These are phyloP conservation scores for Alligator sinensis DNA, from an alignment of 2,113 vertebrate species.

Conservation along the genomic window DNA sequence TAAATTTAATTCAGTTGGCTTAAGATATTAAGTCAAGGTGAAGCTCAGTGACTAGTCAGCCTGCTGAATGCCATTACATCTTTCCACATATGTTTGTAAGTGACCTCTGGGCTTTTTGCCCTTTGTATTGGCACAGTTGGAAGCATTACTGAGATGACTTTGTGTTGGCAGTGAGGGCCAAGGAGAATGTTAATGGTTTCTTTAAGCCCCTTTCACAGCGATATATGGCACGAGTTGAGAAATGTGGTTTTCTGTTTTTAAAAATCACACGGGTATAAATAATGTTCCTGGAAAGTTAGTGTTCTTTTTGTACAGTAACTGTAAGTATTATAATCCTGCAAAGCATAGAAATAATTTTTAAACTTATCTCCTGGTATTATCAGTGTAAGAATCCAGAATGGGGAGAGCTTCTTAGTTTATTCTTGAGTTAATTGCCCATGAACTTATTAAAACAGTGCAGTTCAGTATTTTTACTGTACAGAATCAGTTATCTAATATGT, in stretches of 20 bases:
- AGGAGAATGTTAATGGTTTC: rapidly evolving
- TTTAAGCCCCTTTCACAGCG: neutral
- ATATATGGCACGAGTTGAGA: neutral
- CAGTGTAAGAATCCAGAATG: neutral
- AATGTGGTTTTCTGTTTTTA: neutral
- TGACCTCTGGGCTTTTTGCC: neutral
- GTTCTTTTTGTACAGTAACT: neutral
- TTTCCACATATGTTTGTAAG: rapidly evolving
- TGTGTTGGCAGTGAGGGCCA: neutral
- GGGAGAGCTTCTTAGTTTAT: neutral
- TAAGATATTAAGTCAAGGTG: rapidly evolving
- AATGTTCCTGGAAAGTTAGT: rapidly evolving
- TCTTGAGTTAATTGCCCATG: neutral
- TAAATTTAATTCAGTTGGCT: rapidly evolving
- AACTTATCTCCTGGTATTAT: neutral
- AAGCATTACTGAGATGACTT: neutral
- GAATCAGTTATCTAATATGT: too few relatives aligned
- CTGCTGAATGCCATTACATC: neutral
- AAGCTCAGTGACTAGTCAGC: neutral
- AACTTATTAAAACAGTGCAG: neutral
- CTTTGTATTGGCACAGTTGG: neutral
- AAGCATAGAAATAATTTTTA: neutral
- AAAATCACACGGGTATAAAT: neutral
- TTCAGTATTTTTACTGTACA: neutral
- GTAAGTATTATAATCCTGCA: too few relatives aligned